A percentile compares a stretch with the other conserved stretches of the same genome.
Evolutionary conservation across 2,888 invertebrate species (phyloP).

Genomic region (Eupithecia abbreviata): DNA sequence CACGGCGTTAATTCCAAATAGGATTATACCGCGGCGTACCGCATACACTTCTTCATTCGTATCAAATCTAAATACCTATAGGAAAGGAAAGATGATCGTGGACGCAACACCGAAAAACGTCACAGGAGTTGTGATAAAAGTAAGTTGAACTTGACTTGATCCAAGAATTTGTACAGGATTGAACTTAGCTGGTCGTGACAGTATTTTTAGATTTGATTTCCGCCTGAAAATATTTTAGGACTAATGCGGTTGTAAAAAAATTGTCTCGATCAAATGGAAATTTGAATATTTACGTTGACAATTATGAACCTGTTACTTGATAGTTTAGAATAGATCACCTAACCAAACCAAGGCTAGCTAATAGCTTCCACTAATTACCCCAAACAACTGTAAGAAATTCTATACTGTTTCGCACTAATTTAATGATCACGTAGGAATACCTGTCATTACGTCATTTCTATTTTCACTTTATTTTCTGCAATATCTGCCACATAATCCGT

Average conservation of each 20-base stretch:
- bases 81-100: constrained; percentile 61
- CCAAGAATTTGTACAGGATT: constrained; percentile 39
- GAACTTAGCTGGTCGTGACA: constrained; percentile 27
- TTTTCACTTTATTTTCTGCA: background rate
- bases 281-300: background rate
- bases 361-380: background rate
- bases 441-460: background rate
- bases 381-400: background rate
- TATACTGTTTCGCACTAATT: background rate
- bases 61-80: background rate
- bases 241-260: background rate
- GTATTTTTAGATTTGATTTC: constrained; percentile 37
- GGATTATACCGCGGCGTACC: constrained; percentile 36
- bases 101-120: constrained; percentile 64
- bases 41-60: constrained; percentile 35
- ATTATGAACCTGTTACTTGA: background rate
- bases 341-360: background rate
- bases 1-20: constrained; percentile 48
- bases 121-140: constrained; percentile 78
- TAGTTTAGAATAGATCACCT: background rate
- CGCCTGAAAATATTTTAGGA: background rate
- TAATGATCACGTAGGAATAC: background rate
- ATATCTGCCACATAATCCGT: background rate
- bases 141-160: constrained; percentile 56
- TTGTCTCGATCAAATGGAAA: background rate